phyloP scores from a whole-genome alignment of 2,113 vertebrate genomes.

The Acanthisitta chloris region DNA sequence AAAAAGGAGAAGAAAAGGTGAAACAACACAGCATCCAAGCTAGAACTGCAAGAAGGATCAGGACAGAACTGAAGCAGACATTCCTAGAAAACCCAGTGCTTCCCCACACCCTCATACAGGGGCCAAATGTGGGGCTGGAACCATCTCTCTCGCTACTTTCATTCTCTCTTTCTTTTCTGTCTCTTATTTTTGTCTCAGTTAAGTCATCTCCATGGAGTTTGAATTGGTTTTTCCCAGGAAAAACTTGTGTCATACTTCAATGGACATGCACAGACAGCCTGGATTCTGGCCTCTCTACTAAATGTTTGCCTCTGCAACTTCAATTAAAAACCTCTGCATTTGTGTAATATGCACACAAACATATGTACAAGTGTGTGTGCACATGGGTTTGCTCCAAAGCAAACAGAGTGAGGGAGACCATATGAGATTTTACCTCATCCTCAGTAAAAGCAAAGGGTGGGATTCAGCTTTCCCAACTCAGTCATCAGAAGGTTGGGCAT shows the following conservation, averaged over 20 bases:
- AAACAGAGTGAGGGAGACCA: background rate
- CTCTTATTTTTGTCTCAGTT: background rate
- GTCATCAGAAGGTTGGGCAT: background rate
- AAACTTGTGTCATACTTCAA: background rate
- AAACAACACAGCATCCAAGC: background rate
- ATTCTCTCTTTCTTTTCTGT: background rate
- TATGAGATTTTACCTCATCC: background rate
- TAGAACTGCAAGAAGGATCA: background rate
- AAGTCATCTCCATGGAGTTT: background rate
- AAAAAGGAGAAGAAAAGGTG: background rate
- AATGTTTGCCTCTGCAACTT: background rate
- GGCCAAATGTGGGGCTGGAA: background rate
- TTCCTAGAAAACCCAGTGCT: background rate
- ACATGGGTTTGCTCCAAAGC: conserved; percentile 1
- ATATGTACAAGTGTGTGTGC: background rate
- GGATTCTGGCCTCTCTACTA: background rate
- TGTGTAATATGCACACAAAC: background rate
- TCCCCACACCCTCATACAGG: background rate
- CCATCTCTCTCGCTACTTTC: background rate
- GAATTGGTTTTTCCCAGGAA: background rate
- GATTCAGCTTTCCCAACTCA: background rate
- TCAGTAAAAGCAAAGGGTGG: background rate
- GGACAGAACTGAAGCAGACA: background rate
- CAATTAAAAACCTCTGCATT: background rate
- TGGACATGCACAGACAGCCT: background rate